Base-by-base conservation (phyloP, 2,888 invertebrate species). In the Leptinotarsa tumamoca region DNA sequence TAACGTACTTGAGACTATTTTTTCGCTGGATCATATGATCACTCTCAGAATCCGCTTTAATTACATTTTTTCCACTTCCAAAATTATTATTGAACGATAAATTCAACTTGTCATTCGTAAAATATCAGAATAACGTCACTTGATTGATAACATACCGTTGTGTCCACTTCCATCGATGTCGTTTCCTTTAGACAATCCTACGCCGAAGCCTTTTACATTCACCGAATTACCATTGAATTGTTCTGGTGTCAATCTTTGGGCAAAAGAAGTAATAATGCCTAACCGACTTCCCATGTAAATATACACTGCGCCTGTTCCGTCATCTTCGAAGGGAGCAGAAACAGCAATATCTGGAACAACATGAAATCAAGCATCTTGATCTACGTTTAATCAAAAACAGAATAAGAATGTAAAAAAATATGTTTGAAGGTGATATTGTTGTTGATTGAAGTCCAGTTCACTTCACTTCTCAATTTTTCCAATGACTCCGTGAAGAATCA, bases 241-340 rank as follows among this genome's bases (percentile, higher is more conserved):
- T 61, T 84, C 84, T 0, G 91, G 90, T 3, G 86, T 79, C 49
- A 94, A 90, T 78, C 89, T 89, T 84, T 93, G 93, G 5, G 87
- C 84, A 68, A 89, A 90, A 50, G 87, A 82, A 2, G 78, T 83
- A 15, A 82, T 85, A 0, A 93, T 82, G 1, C 92, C 93, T 13
- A 85, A 84, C 3, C 78, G 77, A 23, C 85, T 86, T 0, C 93
- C 93, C 83, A 89, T 90, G 83, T 92, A 94, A 79, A 94, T 90
- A 80, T 93, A 94, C 0, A 94, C 91, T 0, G 90, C 91, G 2
- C 94, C 94, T 43, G 76, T 73, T 1, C 90, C 91, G 63, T 89
- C 87, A 61, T 91, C 89, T 83, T 93, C 93, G 88, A 91, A 93
- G 0, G 94, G 93, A 1, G 93, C 93, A 43, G 92, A 92, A 61